A percentile compares a stretch with the other conserved stretches of the same genome.
These are phyloP conservation scores for Chaetogeoica ovagalla DNA, from an alignment of 2,888 invertebrate genomes.

Conservation along the genomic window DNA sequence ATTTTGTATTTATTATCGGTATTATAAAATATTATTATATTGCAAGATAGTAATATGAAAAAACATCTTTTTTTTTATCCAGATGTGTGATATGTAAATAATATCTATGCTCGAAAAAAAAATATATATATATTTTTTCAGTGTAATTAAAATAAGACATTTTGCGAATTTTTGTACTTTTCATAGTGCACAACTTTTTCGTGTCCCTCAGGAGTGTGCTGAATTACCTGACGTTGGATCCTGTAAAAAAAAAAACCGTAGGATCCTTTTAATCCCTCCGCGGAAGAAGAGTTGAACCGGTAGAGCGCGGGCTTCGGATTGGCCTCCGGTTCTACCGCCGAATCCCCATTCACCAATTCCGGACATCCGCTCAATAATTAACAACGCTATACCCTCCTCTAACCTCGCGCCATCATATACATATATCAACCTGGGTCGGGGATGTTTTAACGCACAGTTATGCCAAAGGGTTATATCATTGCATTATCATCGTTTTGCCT, in stretches of 20 bases:
- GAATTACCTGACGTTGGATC: constrained; percentile 32
- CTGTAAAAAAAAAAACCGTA: constrained; percentile 22
- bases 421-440: constrained; percentile 24
- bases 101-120: not conserved
- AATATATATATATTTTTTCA: constrained; percentile 16
- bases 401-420: not conserved
- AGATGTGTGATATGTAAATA: no score
- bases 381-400: constrained; percentile 37
- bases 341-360: constrained; percentile 49
- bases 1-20: no score
- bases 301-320: constrained; percentile 47
- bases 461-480: constrained; percentile 52
- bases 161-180: constrained; percentile 14
- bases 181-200: constrained; percentile 29
- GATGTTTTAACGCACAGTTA: constrained; percentile 48
- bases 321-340: constrained; percentile 43
- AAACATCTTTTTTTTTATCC: no score
- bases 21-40: no score
- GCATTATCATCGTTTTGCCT: constrained; percentile 51
- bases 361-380: constrained; percentile 53
- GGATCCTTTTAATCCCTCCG: constrained; percentile 45
- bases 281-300: constrained; percentile 45
- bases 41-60: no score
- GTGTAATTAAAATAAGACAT: constrained; percentile 30
- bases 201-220: constrained; percentile 21